phyloP scores from a whole-genome alignment of 2,113 vertebrate species.

The Rafetus swinhoei region DNA sequence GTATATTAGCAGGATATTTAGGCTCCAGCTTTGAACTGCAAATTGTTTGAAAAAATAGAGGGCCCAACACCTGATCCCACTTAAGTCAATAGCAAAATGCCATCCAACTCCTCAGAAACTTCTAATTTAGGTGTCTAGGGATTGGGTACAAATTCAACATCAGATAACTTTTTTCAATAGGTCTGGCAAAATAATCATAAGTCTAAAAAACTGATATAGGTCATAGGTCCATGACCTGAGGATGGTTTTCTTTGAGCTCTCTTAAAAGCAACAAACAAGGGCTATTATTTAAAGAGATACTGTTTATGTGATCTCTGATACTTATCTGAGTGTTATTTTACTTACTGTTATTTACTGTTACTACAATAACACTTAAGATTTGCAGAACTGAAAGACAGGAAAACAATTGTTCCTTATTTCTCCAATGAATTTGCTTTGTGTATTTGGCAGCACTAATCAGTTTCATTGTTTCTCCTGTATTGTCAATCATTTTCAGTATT shows the following conservation, averaged over 20 bases:
- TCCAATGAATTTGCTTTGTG: neutral
- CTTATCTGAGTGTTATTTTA: neutral
- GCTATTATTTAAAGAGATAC: neutral
- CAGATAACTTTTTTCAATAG: neutral
- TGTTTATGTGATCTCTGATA: neutral
- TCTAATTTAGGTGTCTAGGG: neutral
- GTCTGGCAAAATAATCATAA: neutral
- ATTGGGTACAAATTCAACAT: neutral
- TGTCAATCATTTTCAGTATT: neutral
- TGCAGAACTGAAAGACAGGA: neutral
- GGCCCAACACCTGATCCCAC: neutral
- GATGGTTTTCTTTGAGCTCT: neutral
- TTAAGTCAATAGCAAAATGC: neutral
- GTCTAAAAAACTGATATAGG: neutral
- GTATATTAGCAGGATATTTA: neutral
- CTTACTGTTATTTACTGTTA: neutral
- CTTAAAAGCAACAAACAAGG: neutral
- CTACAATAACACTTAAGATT: neutral
- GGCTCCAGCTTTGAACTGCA: neutral
- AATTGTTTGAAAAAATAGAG: neutral
- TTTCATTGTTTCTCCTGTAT: accelerated
- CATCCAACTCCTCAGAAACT: neutral
- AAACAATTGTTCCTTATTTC: neutral
- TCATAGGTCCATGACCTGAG: neutral
- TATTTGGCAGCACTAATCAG: neutral